Evolutionary conservation across 35 echinoderm and acorn worm genomes (phyloP).

Genomic region (Eucidaris tribuloides): DNA sequence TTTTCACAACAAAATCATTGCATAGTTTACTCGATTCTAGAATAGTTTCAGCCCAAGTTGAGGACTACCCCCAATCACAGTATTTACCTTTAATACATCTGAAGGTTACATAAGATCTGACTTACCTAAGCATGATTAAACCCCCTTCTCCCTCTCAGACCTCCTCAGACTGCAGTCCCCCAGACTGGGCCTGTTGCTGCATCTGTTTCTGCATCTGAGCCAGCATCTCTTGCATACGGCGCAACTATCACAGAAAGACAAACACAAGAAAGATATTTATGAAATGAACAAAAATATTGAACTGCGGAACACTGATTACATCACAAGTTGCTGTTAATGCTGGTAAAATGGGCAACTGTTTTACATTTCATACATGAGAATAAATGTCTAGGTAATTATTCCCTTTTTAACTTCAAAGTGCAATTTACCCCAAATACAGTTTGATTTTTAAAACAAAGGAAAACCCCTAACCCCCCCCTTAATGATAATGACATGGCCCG

Average conservation of each 20-base stretch:
- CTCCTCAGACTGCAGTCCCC: not conserved
- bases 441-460: no score
- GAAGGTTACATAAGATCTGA: no score
- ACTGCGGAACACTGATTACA: not conserved
- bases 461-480: no score
- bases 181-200: constrained; percentile 40
- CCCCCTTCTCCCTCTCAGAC: not conserved
- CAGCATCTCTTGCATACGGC: constrained; percentile 93
- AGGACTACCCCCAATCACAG: no score
- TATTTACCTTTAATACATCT: no score
- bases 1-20: no score
- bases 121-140: not conserved
- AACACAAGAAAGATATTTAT: not conserved
- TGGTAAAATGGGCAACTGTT: not conserved
- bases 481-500: no score
- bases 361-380: not conserved
- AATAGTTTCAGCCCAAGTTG: no score
- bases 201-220: constrained; percentile 96
- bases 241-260: constrained; percentile 17
- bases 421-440: not conserved
- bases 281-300: not conserved
- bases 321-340: not conserved
- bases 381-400: not conserved
- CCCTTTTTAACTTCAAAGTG: not conserved
- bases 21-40: no score